Percentiles rank a stretch among this genome's conserved stretches.
Conservation (phyloP, 2,888 invertebrate species). For the Nemoura dubitans region DNA sequence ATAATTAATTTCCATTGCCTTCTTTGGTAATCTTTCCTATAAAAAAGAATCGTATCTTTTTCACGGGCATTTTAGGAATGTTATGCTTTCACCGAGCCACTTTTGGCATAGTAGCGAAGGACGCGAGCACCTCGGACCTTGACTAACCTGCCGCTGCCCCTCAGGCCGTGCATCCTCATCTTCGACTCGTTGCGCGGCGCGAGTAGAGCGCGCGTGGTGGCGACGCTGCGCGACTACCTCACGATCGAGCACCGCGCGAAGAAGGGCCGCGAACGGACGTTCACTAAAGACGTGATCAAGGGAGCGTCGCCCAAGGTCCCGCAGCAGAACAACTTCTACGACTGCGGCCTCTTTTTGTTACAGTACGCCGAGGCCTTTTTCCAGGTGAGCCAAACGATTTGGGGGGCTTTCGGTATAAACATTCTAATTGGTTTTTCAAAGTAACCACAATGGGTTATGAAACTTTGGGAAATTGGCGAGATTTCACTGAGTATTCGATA, state of each 20-base stretch:
- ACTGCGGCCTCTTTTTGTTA: conserved; percentile 94
- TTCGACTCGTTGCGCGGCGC: conserved; percentile 91
- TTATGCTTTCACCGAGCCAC: too few relatives aligned
- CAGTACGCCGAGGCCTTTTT: conserved; percentile 98
- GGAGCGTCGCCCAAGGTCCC: conserved; percentile 91
- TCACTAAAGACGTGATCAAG: conserved; percentile 84
- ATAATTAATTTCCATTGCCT: too few relatives aligned
- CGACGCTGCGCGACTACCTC: conserved; percentile 90
- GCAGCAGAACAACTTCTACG: conserved; percentile 97
- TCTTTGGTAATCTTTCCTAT: too few relatives aligned
- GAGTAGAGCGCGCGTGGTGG: conserved; percentile 83
- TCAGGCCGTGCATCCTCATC: conserved; percentile 90
- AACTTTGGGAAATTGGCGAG: too few relatives aligned
- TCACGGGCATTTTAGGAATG: too few relatives aligned
- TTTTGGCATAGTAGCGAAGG: too few relatives aligned
- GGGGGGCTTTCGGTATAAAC: too few relatives aligned
- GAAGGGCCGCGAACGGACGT: conserved; percentile 71
- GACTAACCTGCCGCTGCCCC: too few relatives aligned
- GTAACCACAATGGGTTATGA: neutral
- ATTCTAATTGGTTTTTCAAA: too few relatives aligned
- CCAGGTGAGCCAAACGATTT: conserved; percentile 67
- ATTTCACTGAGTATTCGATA: too few relatives aligned
- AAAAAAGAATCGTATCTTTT: too few relatives aligned
- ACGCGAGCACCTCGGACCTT: too few relatives aligned
- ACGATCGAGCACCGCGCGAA: conserved; percentile 86